phyloP scores from a whole-genome alignment of 2,888 invertebrate species.

The Amorpha juglandis region DNA sequence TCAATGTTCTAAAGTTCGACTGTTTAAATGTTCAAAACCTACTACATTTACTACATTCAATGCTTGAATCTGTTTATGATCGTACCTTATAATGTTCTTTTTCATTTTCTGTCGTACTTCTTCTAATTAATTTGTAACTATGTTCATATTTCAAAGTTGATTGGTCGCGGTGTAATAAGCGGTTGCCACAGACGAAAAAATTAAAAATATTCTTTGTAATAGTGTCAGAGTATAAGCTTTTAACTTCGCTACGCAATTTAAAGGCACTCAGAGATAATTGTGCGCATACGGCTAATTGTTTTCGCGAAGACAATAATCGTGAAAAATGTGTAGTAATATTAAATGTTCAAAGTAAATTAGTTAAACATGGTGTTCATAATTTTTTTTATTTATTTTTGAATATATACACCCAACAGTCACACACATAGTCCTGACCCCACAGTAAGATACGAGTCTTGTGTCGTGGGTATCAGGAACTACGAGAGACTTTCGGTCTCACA shows the following conservation, averaged over 20 bases:
- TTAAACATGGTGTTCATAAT: no score
- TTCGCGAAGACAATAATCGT: not conserved
- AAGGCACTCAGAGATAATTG: not conserved
- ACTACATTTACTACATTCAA: no score
- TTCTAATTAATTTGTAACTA: not conserved
- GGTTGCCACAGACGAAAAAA: not conserved
- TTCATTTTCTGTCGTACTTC: not conserved
- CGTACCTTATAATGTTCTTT: not conserved
- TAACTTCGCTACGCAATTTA: not conserved
- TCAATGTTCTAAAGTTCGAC: no score
- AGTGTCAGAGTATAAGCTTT: slow-evolving; percentile 5
- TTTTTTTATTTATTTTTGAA: no score
- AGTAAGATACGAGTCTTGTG: no score
- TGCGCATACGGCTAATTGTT: not conserved
- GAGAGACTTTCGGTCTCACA: no score
- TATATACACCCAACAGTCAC: no score
- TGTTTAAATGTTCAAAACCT: no score
- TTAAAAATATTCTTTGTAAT: slow-evolving; percentile 2
- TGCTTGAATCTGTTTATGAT: not conserved
- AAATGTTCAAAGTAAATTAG: no score
- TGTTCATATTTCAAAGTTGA: not conserved
- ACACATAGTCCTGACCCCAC: no score
- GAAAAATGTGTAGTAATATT: not conserved
- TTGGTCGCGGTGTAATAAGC: not conserved
- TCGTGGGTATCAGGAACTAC: no score